Percentiles rank a stretch among this genome's conserved stretches.
Conservation (phyloP, 2,113 vertebrate species). For the Benitochromis conjunctus region DNA sequence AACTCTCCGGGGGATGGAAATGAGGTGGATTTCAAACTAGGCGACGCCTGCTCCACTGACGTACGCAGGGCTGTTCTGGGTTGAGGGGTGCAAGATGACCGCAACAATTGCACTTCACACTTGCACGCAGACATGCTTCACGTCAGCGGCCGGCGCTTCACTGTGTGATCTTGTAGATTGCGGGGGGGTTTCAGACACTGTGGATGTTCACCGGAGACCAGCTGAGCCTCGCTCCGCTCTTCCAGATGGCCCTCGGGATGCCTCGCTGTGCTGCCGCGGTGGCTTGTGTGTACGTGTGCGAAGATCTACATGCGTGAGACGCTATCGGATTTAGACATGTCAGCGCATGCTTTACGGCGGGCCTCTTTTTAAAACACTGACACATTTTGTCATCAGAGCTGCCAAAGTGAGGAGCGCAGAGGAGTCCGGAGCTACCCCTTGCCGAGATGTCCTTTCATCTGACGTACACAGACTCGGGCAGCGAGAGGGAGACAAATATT, state of each 20-base stretch:
- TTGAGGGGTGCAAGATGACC: not conserved
- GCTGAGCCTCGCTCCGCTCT: conserved; percentile 53
- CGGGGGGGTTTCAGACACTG: conserved; percentile 14
- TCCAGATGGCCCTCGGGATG: conserved; percentile 63
- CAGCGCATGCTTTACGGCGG: conserved; percentile 46
- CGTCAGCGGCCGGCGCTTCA: conserved; percentile 21
- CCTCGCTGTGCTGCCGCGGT: conserved; percentile 23
- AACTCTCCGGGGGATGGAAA: not conserved
- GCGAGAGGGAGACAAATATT: not conserved
- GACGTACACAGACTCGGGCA: not conserved
- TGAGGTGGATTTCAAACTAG: conserved; percentile 14
- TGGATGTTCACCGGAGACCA: conserved; percentile 54
- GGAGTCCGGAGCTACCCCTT: conserved; percentile 17
- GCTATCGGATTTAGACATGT: conserved; percentile 64
- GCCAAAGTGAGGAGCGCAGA: conserved; percentile 25
- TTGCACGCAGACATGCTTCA: not conserved
- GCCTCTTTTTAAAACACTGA: conserved; percentile 49
- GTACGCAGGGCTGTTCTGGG: not conserved
- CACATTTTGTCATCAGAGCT: conserved; percentile 60
- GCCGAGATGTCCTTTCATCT: conserved; percentile 35
- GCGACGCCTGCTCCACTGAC: not conserved
- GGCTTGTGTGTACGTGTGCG: not conserved
- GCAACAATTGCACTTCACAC: not conserved
- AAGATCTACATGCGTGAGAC: conserved; percentile 7
- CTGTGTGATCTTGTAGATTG: conserved; percentile 32